phyloP scores from a whole-genome alignment of 2,113 vertebrate genomes.

The Leptosomus discolor region DNA sequence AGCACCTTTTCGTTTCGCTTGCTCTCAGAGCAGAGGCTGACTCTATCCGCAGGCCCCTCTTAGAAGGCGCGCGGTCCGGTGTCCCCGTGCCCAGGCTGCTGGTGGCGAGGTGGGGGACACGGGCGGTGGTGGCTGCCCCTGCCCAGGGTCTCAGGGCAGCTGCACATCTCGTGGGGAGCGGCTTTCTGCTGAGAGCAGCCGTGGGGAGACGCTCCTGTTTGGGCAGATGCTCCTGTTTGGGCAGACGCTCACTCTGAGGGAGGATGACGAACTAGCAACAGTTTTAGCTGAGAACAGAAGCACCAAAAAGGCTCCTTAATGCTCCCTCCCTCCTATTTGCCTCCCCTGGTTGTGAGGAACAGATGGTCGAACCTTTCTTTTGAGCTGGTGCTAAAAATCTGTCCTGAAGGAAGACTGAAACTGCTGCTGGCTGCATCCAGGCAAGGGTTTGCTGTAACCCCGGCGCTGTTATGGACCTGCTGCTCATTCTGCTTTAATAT shows the following conservation, averaged over 20 bases:
- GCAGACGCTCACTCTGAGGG: not conserved
- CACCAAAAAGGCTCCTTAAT: not conserved
- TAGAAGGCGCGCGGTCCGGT: accelerated
- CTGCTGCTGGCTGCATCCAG: not conserved
- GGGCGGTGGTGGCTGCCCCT: not conserved
- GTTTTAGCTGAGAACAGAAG: not conserved
- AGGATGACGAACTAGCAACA: not conserved
- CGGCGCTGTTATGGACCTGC: not conserved
- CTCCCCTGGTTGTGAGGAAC: not conserved
- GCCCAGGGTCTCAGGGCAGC: not conserved
- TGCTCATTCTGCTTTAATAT: not conserved
- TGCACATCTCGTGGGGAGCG: not conserved
- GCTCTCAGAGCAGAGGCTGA: no score
- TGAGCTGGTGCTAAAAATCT: not conserved
- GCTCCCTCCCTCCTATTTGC: not conserved
- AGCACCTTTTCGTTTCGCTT: no score
- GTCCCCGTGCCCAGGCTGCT: no score
- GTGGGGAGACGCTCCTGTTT: accelerated
- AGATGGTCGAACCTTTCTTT: not conserved
- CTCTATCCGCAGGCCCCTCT: accelerated
- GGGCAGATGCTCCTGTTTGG: not conserved
- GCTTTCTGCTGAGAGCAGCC: not conserved
- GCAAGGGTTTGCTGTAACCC: not conserved
- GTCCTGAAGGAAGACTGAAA: not conserved
- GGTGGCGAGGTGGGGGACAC: accelerated